Evolutionary conservation across 1,140 invertebrate genomes (phyloP).

Genomic region (Drosophila navojoa): DNA sequence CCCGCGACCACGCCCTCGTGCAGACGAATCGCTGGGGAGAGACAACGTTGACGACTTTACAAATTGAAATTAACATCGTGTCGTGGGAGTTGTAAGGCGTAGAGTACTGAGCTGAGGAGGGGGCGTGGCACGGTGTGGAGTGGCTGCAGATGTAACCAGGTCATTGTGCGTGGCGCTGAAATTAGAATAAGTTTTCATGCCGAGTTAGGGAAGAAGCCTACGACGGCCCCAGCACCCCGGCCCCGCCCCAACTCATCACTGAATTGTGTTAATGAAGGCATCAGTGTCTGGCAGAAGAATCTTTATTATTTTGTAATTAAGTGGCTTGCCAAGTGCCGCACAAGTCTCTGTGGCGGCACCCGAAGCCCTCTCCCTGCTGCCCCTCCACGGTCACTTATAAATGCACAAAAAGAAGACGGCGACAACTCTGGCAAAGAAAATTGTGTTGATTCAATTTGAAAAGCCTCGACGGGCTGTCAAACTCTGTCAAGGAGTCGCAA

Average conservation of each 20-base stretch:
- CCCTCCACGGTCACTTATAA: constrained; percentile 51
- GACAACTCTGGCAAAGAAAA: constrained; percentile 60
- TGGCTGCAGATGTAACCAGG: constrained; percentile 67
- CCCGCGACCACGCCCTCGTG: not conserved
- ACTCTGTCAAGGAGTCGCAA: constrained; percentile 44
- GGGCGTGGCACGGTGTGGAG: constrained; percentile 2
- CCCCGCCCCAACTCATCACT: not conserved
- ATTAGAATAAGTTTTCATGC: constrained; percentile 62
- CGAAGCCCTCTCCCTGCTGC: not conserved
- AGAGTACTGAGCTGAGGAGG: not conserved
- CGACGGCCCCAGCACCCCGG: not conserved
- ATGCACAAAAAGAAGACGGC: constrained; percentile 44
- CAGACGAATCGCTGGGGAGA: constrained; percentile 5
- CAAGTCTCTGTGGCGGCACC: constrained; percentile 13
- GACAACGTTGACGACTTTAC: constrained; percentile 40
- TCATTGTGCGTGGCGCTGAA: constrained; percentile 66
- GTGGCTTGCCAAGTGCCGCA: constrained; percentile 67
- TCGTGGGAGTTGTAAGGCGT: constrained; percentile 5
- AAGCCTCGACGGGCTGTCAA: constrained; percentile 51
- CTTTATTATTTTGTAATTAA: constrained; percentile 82
- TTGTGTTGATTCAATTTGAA: constrained; percentile 78
- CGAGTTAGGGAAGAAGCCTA: not conserved
- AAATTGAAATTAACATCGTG: constrained; percentile 74
- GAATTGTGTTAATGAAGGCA: constrained; percentile 75
- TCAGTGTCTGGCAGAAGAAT: constrained; percentile 64